phyloP scores from a whole-genome alignment of 2,113 vertebrate species.

The Orycteropus afer region DNA sequence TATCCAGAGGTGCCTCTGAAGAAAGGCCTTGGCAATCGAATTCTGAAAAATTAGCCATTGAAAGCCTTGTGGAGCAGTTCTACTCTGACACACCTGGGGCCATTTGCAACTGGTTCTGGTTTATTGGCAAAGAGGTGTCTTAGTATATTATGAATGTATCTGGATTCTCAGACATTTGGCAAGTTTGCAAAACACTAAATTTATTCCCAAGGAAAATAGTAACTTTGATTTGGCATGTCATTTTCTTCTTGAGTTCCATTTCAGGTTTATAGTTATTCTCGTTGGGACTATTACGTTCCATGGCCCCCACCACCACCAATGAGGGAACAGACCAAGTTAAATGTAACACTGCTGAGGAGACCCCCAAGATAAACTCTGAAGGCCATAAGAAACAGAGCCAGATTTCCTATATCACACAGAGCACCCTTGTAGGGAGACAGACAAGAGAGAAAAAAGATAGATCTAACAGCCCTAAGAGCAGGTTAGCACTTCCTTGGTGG shows the following conservation, averaged over 20 bases:
- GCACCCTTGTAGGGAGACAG: background rate
- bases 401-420: background rate
- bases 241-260: background rate
- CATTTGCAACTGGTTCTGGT: background rate
- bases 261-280: background rate
- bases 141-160: background rate
- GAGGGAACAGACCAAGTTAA: background rate
- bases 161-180: background rate
- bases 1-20: background rate
- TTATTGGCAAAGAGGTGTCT: background rate
- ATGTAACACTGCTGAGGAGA: background rate
- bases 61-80: background rate
- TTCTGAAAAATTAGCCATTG: background rate
- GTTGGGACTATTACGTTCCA: background rate
- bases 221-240: background rate
- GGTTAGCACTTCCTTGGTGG: background rate
- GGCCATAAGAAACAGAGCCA: background rate
- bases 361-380: background rate
- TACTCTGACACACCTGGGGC: background rate
- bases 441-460: background rate
- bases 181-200: background rate
- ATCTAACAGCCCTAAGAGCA: background rate
- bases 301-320: background rate
- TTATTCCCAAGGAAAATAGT: slow-evolving; percentile 1
- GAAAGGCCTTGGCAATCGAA: background rate